Evolutionary conservation across 2,888 invertebrate species (phyloP), one percentile per base, ranked within the genome.

Genomic region (Metallyticus violacea): DNA sequence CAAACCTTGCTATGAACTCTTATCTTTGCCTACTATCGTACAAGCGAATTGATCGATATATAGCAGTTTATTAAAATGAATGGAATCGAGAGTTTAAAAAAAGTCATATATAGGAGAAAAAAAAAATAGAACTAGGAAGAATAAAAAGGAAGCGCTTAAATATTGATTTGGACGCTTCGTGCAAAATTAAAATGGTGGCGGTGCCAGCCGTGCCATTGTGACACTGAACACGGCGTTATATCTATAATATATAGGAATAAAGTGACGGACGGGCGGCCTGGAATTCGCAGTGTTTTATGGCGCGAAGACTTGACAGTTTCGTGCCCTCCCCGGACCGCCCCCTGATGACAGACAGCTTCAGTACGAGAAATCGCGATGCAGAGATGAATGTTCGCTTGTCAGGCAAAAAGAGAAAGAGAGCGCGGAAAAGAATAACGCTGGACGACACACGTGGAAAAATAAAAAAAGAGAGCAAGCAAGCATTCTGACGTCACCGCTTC

Each of bases 351-450:
- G 88, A 88, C 88, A 88, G 88, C 86, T 78, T 80, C 28, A 84
- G 84, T 30, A 30, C 85, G 84, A 81, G 86, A 30, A 77, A 81
- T 85, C 40, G 81, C 79, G 80, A 85, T 77, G 76, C 40, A 81
- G 85, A 88, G 88, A 88, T 86, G 88, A 84, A 88, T 88, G 88
- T 81, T 77, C 84, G n/a, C 85, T 86, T 86, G 88, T 87, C 88
- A 88, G 87, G 88, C 88, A 87, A 88, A 78, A 82, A 77, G 85
- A 85, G 85, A 77, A 86, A 89, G 86, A 84, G 85, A 86, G 87
- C 81, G 84, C 27, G 82, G 87, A 85, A 87, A 86, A 85, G 87
- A 86, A 88, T 85, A 26, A 26, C 26, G n/a, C 28, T n/a, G 85
- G n/a, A 28, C 25, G n/a, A 77, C 22, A 40, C 40, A 40, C 40